Percentiles rank a stretch among this genome's conserved stretches.
Conservation (phyloP, 2,113 vertebrate species). For the rat (Rattus norvegicus) region GRCr8 NC_086032.1:67149501-67150000, state of each 20-base stretch:
- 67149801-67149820: not conserved
- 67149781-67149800: not conserved
- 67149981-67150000: not conserved
- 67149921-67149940: slow-evolving; percentile 35
- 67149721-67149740: not conserved
- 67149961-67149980: not conserved
- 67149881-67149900: slow-evolving; percentile 21
- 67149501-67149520: not conserved
- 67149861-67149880: not conserved
- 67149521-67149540: not conserved
- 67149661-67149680: not conserved
- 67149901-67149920: not conserved
- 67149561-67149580: not conserved
- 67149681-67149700: not conserved
- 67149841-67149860: not conserved
- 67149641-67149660: not conserved
- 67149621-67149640: not conserved
- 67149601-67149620: not conserved
- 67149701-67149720: not conserved
- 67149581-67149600: slow-evolving; percentile 40
- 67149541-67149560: not conserved
- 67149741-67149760: not conserved
- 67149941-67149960: not conserved
- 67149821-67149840: not conserved
- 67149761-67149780: not conserved